Base-by-base conservation (phyloP, 2,797 vertebrate species). In the Poecile montanus region DNA sequence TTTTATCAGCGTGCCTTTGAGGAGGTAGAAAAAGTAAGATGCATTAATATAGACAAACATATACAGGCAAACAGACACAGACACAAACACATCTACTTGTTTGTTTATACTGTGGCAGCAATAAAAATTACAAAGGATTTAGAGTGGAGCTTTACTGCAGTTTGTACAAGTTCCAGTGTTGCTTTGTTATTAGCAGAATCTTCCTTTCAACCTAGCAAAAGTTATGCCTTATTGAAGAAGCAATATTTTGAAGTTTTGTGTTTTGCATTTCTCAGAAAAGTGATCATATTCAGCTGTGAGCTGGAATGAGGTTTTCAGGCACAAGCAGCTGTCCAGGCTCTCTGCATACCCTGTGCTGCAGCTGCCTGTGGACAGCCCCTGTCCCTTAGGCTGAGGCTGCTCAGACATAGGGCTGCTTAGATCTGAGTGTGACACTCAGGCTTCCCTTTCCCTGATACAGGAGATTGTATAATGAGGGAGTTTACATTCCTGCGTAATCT, bases 311-410 rank as follows among this genome's bases (percentile, higher is more conserved):
- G 3, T n/a, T 67, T 86, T 61, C 14, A 42, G 47, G n/a, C 32
- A 20, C 2, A 18, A 68, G 44, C 19, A 17, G 19, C n/a, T 73
- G 30, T 4, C 40, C 22, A 6, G 25, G 15, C 27, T n/a, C 13
- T 7, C 45, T 36, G 50, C 21, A 23, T 75, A 21, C 56, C 19
- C 60, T 68, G 54, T 11, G 45, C 58, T 67, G 45, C 50, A 48
- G 62, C 57, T 83, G 42, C 26, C 32, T 42, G n/a, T 2, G 36
- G 40, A 51, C 65, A 58, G 3, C 5, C 6, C 11, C 0, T 0
- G 1, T 20, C 34, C 45, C 50, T 38, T 13, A 57, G 27, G 42
- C 32, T 60, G 32, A 10, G 73, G 48, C 42, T 89, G 66, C 38
- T 53, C 58, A 65, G 42, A 21, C 36, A 18, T 66, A 20, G 8